Conservation (phyloP, 2,888 invertebrate species). For the Nephrotoma flavescens region DNA sequence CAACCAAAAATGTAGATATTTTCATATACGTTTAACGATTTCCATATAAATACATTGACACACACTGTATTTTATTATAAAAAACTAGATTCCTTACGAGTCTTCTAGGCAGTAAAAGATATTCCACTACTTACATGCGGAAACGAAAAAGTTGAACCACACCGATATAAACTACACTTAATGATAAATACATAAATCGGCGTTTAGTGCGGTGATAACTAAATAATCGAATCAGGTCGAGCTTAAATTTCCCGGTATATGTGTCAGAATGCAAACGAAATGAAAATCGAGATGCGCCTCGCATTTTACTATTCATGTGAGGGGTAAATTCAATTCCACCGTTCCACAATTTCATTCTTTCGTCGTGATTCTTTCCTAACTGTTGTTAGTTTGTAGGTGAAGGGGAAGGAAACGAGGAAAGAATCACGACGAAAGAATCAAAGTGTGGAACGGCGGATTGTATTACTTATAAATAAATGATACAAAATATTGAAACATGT, state of each 20-base stretch:
- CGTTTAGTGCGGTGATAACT: neutral
- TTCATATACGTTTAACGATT: neutral
- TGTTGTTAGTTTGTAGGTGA: too few relatives aligned
- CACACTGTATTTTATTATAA: neutral
- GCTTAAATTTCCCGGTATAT: neutral
- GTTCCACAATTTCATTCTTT: too few relatives aligned
- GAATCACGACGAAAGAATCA: too few relatives aligned
- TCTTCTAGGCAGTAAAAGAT: too few relatives aligned
- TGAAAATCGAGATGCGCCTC: neutral
- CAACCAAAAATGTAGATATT: neutral
- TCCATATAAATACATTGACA: neutral
- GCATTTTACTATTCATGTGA: neutral
- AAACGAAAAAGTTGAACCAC: too few relatives aligned
- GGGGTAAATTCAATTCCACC: neutral
- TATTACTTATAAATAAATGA: neutral
- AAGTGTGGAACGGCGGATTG: too few relatives aligned
- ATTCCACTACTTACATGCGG: too few relatives aligned
- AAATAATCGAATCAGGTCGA: neutral
- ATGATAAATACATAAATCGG: neutral
- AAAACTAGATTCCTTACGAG: neutral
- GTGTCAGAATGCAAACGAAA: neutral
- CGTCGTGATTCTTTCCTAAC: too few relatives aligned
- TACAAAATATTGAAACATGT: neutral
- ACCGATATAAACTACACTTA: too few relatives aligned
- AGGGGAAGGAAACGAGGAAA: too few relatives aligned